Percentiles rank a stretch among this genome's conserved stretches.
Conservation (phyloP, 2,113 vertebrate species). For the Hyaena hyaena region DNA sequence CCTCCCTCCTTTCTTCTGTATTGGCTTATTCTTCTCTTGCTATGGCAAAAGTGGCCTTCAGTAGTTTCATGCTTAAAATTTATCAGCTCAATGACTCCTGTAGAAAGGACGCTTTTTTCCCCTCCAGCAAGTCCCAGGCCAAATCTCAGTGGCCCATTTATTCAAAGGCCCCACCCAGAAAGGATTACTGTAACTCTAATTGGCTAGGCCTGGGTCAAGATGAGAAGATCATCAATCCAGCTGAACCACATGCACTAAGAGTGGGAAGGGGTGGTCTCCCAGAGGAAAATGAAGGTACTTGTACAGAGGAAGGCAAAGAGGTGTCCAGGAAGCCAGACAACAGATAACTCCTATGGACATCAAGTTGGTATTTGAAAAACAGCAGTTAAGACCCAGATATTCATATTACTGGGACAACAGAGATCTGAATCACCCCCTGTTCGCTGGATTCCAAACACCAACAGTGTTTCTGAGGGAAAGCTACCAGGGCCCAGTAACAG, state of each 20-base stretch:
- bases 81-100: neutral
- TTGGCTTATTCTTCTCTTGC: neutral
- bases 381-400: neutral
- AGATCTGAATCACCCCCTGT: neutral
- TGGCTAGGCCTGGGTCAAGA: neutral
- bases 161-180: neutral
- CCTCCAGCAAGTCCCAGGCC: neutral
- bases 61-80: neutral
- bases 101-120: neutral
- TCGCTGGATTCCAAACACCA: neutral
- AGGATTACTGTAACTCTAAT: neutral
- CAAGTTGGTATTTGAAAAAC: neutral
- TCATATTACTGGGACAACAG: neutral
- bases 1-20: neutral
- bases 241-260: neutral
- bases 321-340: neutral
- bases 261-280: neutral
- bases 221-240: neutral
- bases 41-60: neutral
- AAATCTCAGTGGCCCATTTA: neutral
- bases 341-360: neutral
- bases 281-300: neutral
- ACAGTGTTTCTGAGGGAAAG: neutral
- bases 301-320: neutral
- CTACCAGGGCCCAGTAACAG: neutral